A percentile compares a stretch with the other conserved stretches of the same genome.
These are phyloP conservation scores for Conus ventricosus DNA, from an alignment of 1,140 invertebrate genomes.

Conservation along the genomic window DNA sequence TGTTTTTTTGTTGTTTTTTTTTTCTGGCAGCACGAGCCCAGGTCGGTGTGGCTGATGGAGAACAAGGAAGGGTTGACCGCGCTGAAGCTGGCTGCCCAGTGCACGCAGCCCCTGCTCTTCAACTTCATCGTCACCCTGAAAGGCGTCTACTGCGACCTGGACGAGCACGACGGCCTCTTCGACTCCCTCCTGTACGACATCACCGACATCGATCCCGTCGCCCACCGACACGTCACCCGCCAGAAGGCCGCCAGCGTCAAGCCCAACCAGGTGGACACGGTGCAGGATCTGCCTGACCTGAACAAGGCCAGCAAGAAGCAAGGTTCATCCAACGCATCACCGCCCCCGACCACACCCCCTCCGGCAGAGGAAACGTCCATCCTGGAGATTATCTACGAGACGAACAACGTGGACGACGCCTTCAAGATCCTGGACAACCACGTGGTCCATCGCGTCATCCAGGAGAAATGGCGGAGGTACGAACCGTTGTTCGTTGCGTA, in stretches of 20 bases:
- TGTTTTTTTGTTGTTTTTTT: neutral
- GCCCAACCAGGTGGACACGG: conserved; percentile 31
- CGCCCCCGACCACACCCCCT: neutral
- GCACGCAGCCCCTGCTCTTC: conserved; percentile 51
- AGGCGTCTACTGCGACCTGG: conserved; percentile 55
- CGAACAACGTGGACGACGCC: conserved; percentile 35
- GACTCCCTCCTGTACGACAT: conserved; percentile 56
- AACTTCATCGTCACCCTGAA: conserved; percentile 54
- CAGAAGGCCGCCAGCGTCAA: neutral
- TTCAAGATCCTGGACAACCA: conserved; percentile 48
- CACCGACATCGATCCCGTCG: conserved; percentile 56
- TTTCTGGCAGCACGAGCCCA: conserved; percentile 23
- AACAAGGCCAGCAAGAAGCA: neutral
- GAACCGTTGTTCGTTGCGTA: conserved; percentile 45
- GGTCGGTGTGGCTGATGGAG: conserved; percentile 55
- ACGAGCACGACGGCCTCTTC: conserved; percentile 57
- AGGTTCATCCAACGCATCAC: too few species aligned
- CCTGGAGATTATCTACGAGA: conserved; percentile 54
- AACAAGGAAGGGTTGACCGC: conserved; percentile 50
- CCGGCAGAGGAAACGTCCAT: conserved; percentile 10
- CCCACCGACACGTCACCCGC: conserved; percentile 1
- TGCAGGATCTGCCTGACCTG: neutral
- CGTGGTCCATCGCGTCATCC: conserved; percentile 48
- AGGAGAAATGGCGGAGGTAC: conserved; percentile 53
- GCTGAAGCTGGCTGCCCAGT: conserved; percentile 54